Evolutionary conservation across 2,888 invertebrate genomes (phyloP).

Genomic region (Tenthredo mesomela): DNA sequence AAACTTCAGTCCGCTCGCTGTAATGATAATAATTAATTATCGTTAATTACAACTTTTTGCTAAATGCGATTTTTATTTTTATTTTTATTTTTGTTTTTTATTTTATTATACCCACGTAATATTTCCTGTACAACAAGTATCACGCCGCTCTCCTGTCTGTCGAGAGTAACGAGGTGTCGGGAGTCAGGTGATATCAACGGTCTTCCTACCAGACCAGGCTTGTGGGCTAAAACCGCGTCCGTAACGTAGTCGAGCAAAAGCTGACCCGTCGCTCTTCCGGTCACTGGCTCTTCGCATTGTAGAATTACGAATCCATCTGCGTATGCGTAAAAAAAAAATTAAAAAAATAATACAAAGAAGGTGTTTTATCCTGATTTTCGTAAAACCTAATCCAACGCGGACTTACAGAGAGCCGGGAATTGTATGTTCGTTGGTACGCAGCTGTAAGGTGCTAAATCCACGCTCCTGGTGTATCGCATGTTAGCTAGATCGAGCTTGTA

Average conservation of each 20-base stretch:
- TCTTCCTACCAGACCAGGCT: slow-evolving; percentile 82
- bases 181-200: slow-evolving; percentile 87
- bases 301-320: slow-evolving; percentile 86
- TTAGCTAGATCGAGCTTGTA: slow-evolving; percentile 87
- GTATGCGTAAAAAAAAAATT: background rate
- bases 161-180: slow-evolving; percentile 84
- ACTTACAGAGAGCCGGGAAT: slow-evolving; percentile 87
- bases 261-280: slow-evolving; percentile 83
- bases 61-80: background rate
- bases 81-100: background rate
- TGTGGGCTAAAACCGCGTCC: slow-evolving; percentile 84
- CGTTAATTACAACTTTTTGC: background rate
- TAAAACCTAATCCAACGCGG: too few relatives aligned
- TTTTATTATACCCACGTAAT: slow-evolving; percentile 78
- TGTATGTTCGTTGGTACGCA: slow-evolving; percentile 86
- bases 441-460: slow-evolving; percentile 86
- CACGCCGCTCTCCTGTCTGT: slow-evolving; percentile 80
- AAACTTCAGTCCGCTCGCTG: slow-evolving; percentile 84
- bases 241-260: slow-evolving; percentile 86
- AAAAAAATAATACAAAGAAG: too few relatives aligned
- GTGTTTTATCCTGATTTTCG: too few relatives aligned
- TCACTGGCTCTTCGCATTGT: slow-evolving; percentile 85
- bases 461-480: slow-evolving; percentile 85
- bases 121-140: slow-evolving; percentile 84
- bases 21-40: slow-evolving; percentile 60